Percentiles rank a stretch among this genome's conserved stretches.
Conservation (phyloP, 2,113 vertebrate genomes). For the Phaethon lepturus region DNA sequence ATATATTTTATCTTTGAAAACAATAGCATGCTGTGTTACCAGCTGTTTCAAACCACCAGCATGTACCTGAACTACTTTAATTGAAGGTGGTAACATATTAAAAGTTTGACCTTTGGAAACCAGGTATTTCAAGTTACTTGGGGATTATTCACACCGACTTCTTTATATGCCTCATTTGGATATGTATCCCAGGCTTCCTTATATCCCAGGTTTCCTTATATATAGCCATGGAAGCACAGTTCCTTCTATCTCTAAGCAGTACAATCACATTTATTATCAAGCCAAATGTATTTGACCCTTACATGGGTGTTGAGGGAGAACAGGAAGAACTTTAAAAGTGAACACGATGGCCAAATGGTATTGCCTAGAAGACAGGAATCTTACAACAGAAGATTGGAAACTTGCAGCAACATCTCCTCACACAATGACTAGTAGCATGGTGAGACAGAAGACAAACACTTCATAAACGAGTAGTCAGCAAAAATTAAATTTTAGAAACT, state of each 20-base stretch:
- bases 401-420: neutral
- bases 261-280: neutral
- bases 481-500: neutral
- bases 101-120: neutral
- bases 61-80: neutral
- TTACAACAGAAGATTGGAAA: neutral
- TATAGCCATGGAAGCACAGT: neutral
- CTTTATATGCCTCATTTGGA: neutral
- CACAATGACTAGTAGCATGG: neutral
- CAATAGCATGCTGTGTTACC: neutral
- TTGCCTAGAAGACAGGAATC: neutral
- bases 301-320: neutral
- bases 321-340: neutral
- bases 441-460: neutral
- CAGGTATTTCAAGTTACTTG: neutral
- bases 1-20: neutral
- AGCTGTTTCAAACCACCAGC: neutral
- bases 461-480: neutral
- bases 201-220: neutral
- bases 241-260: neutral
- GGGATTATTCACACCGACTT: neutral
- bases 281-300: neutral
- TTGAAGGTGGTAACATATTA: neutral
- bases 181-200: neutral
- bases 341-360: neutral